Percentiles rank a stretch among this genome's conserved stretches.
These are phyloP conservation scores for Columbina picui DNA, from an alignment of 2,113 vertebrate genomes.

Conservation along the genomic window DNA sequence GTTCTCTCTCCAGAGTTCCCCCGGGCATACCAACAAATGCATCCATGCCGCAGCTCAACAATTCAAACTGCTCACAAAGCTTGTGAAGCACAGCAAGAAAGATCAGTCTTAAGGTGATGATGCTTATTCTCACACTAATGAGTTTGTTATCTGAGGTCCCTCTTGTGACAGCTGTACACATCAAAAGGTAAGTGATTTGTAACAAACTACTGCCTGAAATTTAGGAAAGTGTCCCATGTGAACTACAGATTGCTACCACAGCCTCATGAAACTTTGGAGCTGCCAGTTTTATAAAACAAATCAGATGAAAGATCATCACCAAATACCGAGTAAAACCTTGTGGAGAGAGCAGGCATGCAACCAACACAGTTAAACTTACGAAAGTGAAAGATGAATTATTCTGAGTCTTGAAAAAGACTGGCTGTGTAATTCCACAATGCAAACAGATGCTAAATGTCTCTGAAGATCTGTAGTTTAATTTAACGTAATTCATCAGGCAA, in stretches of 20 bases:
- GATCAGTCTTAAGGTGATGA: background rate
- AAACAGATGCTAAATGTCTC: background rate
- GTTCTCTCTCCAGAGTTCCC: background rate
- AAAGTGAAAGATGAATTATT: background rate
- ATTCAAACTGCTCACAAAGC: background rate
- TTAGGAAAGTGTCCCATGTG: background rate
- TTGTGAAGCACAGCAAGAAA: background rate
- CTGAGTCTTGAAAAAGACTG: background rate
- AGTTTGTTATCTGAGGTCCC: background rate
- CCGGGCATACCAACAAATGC: fast-evolving
- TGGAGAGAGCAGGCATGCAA: background rate
- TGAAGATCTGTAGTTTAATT: background rate
- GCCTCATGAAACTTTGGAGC: background rate
- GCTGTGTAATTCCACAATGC: background rate
- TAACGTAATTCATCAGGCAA: background rate
- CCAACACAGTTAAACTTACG: background rate
- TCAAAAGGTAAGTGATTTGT: background rate
- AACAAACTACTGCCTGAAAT: background rate
- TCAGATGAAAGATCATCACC: background rate
- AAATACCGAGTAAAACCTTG: background rate
- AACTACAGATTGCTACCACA: background rate
- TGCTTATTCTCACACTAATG: background rate
- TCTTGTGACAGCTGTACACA: background rate
- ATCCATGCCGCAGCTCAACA: background rate
- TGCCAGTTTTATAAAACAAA: background rate